Percentiles rank a stretch among this genome's conserved stretches.
Conservation (phyloP, 1,140 invertebrate genomes). For the Drosophila serrata region DNA sequence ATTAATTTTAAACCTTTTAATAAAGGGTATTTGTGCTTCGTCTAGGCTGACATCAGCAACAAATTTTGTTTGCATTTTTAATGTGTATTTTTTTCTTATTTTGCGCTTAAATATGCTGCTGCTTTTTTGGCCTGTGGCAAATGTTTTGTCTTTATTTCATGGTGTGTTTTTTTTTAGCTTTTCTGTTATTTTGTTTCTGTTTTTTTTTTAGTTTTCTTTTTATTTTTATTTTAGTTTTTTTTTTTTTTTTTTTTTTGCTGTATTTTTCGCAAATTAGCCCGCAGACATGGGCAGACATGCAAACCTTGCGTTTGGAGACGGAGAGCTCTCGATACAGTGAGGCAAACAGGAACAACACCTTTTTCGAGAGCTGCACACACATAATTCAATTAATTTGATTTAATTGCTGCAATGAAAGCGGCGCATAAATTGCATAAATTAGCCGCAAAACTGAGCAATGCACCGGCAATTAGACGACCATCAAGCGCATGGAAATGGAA, state of each 20-base stretch:
- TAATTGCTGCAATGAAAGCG: slow-evolving; percentile 68
- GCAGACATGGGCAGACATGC: slow-evolving; percentile 61
- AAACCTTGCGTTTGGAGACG: slow-evolving; percentile 37
- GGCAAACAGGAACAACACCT: slow-evolving; percentile 45
- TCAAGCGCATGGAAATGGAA: slow-evolving; percentile 1
- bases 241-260: slow-evolving; percentile 30
- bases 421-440: slow-evolving; percentile 65
- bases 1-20: background rate
- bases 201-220: background rate
- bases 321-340: slow-evolving; percentile 13
- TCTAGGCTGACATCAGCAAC: background rate
- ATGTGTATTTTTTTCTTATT: slow-evolving; percentile 23
- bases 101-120: slow-evolving; percentile 32
- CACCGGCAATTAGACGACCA: slow-evolving; percentile 27
- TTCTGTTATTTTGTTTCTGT: slow-evolving; percentile 39
- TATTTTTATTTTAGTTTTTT: slow-evolving; percentile 15
- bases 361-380: slow-evolving; percentile 44
- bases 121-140: slow-evolving; percentile 45
- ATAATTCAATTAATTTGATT: slow-evolving; percentile 73
- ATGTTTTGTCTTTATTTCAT: slow-evolving; percentile 53
- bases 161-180: slow-evolving; percentile 37
- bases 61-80: slow-evolving; percentile 60
- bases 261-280: slow-evolving; percentile 55
- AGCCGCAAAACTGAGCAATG: slow-evolving; percentile 38
- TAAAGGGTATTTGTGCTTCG: slow-evolving; percentile 20